Evolutionary conservation across 2,113 vertebrate genomes (phyloP), one percentile per base, ranked within the genome.

Genomic region (Lepidothrix coronata): DNA sequence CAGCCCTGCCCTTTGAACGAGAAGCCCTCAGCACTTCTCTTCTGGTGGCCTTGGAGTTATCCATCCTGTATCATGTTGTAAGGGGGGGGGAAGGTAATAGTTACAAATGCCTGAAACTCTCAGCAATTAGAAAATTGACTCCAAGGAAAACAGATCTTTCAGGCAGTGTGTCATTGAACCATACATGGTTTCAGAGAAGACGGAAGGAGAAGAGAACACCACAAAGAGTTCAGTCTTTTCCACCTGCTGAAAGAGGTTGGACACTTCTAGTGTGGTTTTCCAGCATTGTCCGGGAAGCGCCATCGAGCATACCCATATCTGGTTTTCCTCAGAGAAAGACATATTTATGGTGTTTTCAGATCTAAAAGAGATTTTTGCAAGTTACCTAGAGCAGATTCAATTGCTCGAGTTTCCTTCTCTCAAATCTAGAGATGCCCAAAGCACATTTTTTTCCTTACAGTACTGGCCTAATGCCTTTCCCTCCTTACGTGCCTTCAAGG

Each of bases 401-500:
- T 46, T 61, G 7, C 22, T 78, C 16, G 51, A 10, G 3, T 9
- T 78, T 89, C 55, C 54, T 82, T 49, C 11, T 6, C 5, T 30
- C 30, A 75, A 46, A 43, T 6, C n/a, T 8, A 59, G 4, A 72
- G 8, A 14, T 44, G 8, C 8, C 8, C 37, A 84, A 66, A 66
- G 22, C 30, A n/a, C 33, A 15, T 4, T 19, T 71, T 75, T 75
- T 80, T 81, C 9, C 14, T 25, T 43, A 16, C 11, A 62, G 4
- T 15, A 24, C 35, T 55, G 4, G 52, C 51, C 16, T 71, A 24
- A 46, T 31, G 14, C 25, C n/a, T 92, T 58, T 52, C 39, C 9
- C 9, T 39, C 23, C 27, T 27, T 41, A 15, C 0, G 0, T 19
- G 18, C 13, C 77, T 27, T 3, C 12, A 57, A 31, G 6, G 35